phyloP scores from a whole-genome alignment of 2,888 invertebrate species.

The Cetonia aurata region DNA sequence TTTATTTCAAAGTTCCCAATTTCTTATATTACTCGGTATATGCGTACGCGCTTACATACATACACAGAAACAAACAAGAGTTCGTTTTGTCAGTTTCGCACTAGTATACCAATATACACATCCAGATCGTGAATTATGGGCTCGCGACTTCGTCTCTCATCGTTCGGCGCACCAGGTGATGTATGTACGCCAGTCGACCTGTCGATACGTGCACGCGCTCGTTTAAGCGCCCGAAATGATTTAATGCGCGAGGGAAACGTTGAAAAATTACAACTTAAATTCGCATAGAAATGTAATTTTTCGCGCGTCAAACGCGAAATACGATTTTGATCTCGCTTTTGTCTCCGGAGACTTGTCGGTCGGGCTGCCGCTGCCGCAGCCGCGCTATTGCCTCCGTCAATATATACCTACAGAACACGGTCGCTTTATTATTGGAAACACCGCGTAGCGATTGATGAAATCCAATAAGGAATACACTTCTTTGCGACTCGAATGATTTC shows the following conservation, averaged over 20 bases:
- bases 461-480: slow-evolving; percentile 65
- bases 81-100: no score
- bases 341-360: slow-evolving; percentile 61
- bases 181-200: slow-evolving; percentile 20
- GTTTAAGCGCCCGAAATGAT: slow-evolving; percentile 33
- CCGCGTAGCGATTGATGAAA: slow-evolving; percentile 61
- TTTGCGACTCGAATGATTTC: slow-evolving; percentile 63
- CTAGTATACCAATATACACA: no score
- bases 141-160: not conserved
- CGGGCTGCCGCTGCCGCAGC: slow-evolving; percentile 44
- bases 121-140: no score
- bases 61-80: no score
- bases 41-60: no score
- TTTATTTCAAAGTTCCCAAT: no score
- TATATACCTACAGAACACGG: slow-evolving; percentile 59
- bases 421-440: slow-evolving; percentile 45
- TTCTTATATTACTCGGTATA: no score
- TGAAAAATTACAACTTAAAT: slow-evolving; percentile 62
- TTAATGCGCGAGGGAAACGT: slow-evolving; percentile 41
- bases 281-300: slow-evolving; percentile 64
- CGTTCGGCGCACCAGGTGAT: slow-evolving; percentile 1
- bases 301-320: slow-evolving; percentile 63
- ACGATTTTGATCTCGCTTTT: slow-evolving; percentile 63
- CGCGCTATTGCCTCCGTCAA: not conserved
- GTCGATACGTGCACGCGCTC: slow-evolving; percentile 26